Conservation (phyloP, 2,888 invertebrate species). For the Cataglyphis albicans region DNA sequence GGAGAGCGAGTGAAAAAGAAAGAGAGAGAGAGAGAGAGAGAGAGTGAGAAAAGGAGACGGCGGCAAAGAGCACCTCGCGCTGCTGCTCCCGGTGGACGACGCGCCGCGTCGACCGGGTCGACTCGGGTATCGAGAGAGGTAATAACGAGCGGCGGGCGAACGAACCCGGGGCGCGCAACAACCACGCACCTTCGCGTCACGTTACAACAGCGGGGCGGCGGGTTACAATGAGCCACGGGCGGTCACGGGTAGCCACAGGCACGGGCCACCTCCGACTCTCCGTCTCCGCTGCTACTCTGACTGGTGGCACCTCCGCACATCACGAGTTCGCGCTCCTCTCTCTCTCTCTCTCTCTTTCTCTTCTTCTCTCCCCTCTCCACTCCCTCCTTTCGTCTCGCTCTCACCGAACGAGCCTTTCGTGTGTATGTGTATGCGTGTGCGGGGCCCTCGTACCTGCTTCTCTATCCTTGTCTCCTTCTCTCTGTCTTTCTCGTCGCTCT, state of each 20-base stretch:
- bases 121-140: slow-evolving; percentile 62
- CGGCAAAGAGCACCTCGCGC: slow-evolving; percentile 30
- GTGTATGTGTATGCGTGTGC: background rate
- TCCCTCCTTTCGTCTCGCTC: slow-evolving; percentile 30
- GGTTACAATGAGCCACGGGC: slow-evolving; percentile 73
- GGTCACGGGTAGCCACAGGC: slow-evolving; percentile 72
- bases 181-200: slow-evolving; percentile 77
- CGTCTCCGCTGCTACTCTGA: slow-evolving; percentile 70
- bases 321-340: slow-evolving; percentile 65
- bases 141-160: slow-evolving; percentile 44
- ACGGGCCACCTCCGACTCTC: slow-evolving; percentile 74
- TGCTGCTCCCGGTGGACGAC: slow-evolving; percentile 50
- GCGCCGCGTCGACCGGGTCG: slow-evolving; percentile 56
- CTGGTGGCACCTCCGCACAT: slow-evolving; percentile 75
- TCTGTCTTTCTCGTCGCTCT: background rate
- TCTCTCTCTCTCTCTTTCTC: background rate
- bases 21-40: background rate
- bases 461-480: background rate
- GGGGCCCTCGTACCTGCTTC: slow-evolving; percentile 20
- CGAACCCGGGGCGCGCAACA: slow-evolving; percentile 12
- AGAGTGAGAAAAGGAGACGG: background rate
- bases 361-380: background rate
- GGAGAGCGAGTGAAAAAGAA: background rate
- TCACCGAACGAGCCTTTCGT: slow-evolving; percentile 13
- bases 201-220: slow-evolving; percentile 67